phyloP scores from a whole-genome alignment of 2,888 invertebrate species.

The Troglohyphantes excavatus region DNA sequence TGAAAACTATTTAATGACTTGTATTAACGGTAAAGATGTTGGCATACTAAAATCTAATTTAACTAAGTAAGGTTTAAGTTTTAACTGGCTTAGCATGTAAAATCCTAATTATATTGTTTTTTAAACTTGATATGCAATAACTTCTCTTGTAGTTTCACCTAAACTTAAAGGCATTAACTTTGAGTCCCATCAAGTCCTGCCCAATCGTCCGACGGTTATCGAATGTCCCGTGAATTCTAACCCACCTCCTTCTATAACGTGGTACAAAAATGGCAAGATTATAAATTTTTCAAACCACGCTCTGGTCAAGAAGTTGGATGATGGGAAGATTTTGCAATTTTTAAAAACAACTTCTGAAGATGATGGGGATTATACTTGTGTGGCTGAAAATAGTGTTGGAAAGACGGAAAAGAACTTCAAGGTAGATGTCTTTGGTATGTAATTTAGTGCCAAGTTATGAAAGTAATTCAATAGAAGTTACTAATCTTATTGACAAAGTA shows the following conservation, averaged over 20 bases:
- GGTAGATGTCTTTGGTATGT: conserved; percentile 78
- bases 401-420: conserved; percentile 80
- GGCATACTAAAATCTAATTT: too few species aligned
- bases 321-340: conserved; percentile 64
- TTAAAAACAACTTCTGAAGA: conserved; percentile 79
- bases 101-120: too few species aligned
- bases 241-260: conserved; percentile 81
- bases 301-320: conserved; percentile 51
- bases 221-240: conserved; percentile 79
- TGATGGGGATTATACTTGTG: conserved; percentile 80
- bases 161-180: conserved; percentile 51
- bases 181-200: conserved; percentile 45
- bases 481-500: not conserved
- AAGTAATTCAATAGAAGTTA: not conserved
- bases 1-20: too few species aligned
- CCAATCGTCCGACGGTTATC: conserved; percentile 70
- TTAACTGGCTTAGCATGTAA: too few species aligned
- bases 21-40: too few species aligned
- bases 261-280: conserved; percentile 81
- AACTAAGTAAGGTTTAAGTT: too few species aligned
- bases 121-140: too few species aligned
- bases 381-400: conserved; percentile 81
- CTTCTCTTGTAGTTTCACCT: conserved; percentile 58
- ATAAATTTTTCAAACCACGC: conserved; percentile 47
- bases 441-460: conserved; percentile 15